These are phyloP conservation scores for Stomatorhinus walkeri DNA, from an alignment of 2,797 vertebrate genomes.

Conservation along the genomic window DNA sequence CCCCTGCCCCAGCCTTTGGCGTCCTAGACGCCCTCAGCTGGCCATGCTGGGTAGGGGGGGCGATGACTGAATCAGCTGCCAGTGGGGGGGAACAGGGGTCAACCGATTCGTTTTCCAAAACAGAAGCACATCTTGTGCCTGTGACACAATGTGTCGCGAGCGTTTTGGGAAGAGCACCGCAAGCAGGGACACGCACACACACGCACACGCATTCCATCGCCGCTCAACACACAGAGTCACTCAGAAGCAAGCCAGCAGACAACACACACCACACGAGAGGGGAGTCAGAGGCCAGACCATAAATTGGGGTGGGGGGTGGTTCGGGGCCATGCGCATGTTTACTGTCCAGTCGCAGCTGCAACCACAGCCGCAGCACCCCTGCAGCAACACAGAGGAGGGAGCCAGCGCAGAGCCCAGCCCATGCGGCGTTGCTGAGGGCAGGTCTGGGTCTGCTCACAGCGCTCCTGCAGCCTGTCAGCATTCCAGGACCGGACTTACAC, in stretches of 20 bases:
- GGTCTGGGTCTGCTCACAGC: conserved; percentile 11
- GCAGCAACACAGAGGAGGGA: conserved; percentile 47
- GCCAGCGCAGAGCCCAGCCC: conserved; percentile 53
- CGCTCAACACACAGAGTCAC: neutral
- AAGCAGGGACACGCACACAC: neutral
- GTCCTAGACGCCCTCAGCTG: neutral
- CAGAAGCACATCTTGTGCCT: neutral
- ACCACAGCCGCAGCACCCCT: conserved; percentile 60
- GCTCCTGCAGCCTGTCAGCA: neutral
- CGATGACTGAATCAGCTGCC: neutral
- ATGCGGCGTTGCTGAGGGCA: conserved; percentile 32
- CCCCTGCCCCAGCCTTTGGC: neutral
- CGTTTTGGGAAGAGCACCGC: neutral
- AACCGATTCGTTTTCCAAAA: neutral
- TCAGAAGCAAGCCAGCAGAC: neutral
- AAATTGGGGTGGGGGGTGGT: neutral
- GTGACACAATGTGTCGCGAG: neutral
- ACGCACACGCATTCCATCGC: neutral
- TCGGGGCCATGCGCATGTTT: neutral
- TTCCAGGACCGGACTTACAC: conserved; percentile 25
- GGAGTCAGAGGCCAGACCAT: neutral
- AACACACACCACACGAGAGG: neutral
- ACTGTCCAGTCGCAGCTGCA: conserved; percentile 49
- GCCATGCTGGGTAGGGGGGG: neutral
- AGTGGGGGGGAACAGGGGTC: neutral